Evolutionary conservation across 2,797 vertebrate genomes (phyloP).

Genomic region (Capromys pilorides): DNA sequence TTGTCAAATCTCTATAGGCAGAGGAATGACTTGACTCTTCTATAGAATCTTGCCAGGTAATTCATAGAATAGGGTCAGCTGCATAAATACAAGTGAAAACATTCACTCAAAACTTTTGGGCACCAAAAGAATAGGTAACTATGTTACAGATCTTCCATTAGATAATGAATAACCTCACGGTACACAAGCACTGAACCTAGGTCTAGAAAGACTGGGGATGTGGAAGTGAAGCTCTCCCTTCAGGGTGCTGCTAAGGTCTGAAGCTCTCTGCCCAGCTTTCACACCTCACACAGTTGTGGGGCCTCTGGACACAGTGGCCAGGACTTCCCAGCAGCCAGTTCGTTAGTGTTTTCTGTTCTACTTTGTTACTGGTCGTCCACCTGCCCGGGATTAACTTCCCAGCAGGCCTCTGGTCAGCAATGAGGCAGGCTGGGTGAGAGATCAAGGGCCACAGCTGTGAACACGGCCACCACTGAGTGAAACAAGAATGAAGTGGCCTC

Average conservation of each 20-base stretch:
- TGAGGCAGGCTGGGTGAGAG: neutral
- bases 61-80: too few relatives aligned
- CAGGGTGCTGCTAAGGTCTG: neutral
- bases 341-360: neutral
- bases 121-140: too few relatives aligned
- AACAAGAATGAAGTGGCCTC: neutral
- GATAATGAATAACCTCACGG: neutral
- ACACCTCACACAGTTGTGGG: neutral
- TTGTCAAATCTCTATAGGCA: too few relatives aligned
- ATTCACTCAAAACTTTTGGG: too few relatives aligned
- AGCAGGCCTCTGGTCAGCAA: neutral
- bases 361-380: neutral
- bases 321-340: neutral
- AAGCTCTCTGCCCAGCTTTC: neutral
- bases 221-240: neutral
- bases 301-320: neutral
- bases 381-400: neutral
- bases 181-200: neutral
- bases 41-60: too few relatives aligned
- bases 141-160: neutral
- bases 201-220: neutral
- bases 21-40: too few relatives aligned
- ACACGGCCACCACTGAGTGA: neutral
- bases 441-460: neutral
- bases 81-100: too few relatives aligned